Percentiles rank a stretch among this genome's conserved stretches.
Evolutionary conservation across 2,888 invertebrate genomes (phyloP).

Genomic region (Drosophila merina): DNA sequence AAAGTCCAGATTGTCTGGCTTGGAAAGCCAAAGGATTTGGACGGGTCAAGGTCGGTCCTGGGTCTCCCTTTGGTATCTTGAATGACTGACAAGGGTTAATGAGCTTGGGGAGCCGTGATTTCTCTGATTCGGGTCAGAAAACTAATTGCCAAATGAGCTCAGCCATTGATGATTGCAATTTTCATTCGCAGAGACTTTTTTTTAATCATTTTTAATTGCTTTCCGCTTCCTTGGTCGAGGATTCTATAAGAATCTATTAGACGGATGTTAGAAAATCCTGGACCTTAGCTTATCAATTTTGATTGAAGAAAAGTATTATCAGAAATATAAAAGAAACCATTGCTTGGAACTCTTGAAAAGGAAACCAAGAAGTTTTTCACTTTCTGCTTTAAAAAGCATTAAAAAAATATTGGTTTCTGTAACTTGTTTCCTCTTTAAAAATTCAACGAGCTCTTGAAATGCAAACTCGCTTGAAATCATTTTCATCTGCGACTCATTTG

Average conservation of each 20-base stretch:
- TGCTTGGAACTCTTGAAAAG: too few relatives aligned
- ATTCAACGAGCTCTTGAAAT: background rate
- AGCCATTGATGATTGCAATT: constrained; percentile 12
- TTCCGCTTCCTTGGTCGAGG: background rate
- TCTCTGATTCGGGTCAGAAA: background rate
- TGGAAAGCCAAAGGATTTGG: background rate
- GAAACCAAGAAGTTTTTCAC: too few relatives aligned
- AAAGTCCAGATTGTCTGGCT: constrained; percentile 2
- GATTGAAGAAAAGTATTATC: too few relatives aligned
- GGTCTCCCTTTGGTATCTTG: background rate
- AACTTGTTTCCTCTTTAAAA: too few relatives aligned
- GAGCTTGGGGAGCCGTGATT: constrained; percentile 2
- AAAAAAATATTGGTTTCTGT: too few relatives aligned
- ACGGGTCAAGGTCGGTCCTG: constrained; percentile 28
- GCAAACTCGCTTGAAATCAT: background rate
- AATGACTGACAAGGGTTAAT: constrained; percentile 20
- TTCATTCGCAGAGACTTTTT: background rate
- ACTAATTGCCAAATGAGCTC: constrained; percentile 1
- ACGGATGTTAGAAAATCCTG: too few relatives aligned
- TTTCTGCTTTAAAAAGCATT: too few relatives aligned
- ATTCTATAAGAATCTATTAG: too few relatives aligned
- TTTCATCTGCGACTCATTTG: background rate
- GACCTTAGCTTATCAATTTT: too few relatives aligned
- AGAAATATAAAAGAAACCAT: too few relatives aligned
- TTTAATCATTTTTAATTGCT: background rate